Percentiles rank a stretch among this genome's conserved stretches.
Conservation (phyloP, 2,888 invertebrate genomes). For the Mythimna pallens region DNA sequence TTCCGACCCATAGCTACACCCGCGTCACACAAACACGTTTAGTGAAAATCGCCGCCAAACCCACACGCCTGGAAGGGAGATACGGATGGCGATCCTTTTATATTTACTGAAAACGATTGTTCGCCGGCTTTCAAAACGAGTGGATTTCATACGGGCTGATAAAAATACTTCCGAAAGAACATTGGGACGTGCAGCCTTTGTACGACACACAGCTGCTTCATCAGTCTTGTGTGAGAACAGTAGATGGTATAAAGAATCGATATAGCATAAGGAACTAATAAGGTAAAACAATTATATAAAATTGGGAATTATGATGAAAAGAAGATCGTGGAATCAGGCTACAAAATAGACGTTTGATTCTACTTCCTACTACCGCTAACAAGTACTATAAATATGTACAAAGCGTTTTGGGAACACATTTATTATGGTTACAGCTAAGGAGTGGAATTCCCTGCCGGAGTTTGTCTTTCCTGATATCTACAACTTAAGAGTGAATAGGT, state of each 20-base stretch:
- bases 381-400: too few relatives aligned
- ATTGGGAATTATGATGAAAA: too few relatives aligned
- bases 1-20: neutral
- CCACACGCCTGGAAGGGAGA: constrained; percentile 77
- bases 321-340: too few relatives aligned
- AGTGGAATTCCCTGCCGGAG: too few relatives aligned
- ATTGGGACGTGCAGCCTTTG: constrained; percentile 43
- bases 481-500: too few relatives aligned
- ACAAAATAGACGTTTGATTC: too few relatives aligned
- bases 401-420: too few relatives aligned
- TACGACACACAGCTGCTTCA: constrained; percentile 39
- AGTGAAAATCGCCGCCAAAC: constrained; percentile 60
- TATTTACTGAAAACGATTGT: constrained; percentile 80
- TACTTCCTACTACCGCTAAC: too few relatives aligned
- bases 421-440: too few relatives aligned
- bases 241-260: constrained; percentile 27
- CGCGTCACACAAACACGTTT: constrained; percentile 63
- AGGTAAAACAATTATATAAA: constrained; percentile 1
- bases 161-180: constrained; percentile 72
- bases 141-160: constrained; percentile 80
- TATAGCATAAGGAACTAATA: neutral
- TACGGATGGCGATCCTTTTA: constrained; percentile 75
- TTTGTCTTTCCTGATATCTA: too few relatives aligned
- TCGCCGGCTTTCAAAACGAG: constrained; percentile 74
- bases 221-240: constrained; percentile 32